Base-by-base conservation (phyloP, 1,140 invertebrate genomes). In the Amphibalanus amphitrite region DNA sequence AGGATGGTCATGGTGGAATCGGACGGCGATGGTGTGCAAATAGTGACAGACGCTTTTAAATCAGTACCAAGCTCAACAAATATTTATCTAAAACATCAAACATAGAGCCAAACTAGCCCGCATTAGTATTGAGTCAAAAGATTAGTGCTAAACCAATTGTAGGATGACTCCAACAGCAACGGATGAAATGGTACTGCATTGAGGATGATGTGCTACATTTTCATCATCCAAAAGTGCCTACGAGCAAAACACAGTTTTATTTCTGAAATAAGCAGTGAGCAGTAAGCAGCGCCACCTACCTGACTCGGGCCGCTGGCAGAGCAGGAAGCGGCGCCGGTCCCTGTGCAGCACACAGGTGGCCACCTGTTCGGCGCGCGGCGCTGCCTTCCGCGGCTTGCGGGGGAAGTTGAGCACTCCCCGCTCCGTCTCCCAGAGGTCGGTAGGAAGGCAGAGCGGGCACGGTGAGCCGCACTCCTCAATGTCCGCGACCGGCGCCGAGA, bases 331-430 rank as follows among this genome's bases (percentile, higher is more conserved):
- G n/a, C 71, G 69, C 25, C 72, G 67, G 64, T 65, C 64, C 33
- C 65, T 28, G 64, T 72, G 26, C 29, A 78, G 69, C 29, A 78
- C 70, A 38, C 73, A 77, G 33, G 80, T 78, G 47, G 73, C 65
- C 29, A 74, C 70, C 1, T 26, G 74, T 67, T 79, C 76, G 38
- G 76, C 75, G 69, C 78, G 72, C 29, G 77, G 74, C 28, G 76
- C 71, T 28, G 77, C 77, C 74, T 80, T 80, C 33, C 77, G 78
- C n/a, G 73, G 73, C 74, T 81, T 81, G 23, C 78, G 72, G 6
- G 80, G 80, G 70, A 78, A 80, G 72, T 80, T 79, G 70, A 74
- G 75, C 25, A 80, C 79, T 28, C 79, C 79, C 25, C 74, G 59
- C 64, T 77, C 76, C 29, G 30, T 28, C 67, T 65, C 69, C n/a